These are phyloP conservation scores for Doris montereyensis DNA, from an alignment of 2,888 invertebrate genomes.

Conservation along the genomic window DNA sequence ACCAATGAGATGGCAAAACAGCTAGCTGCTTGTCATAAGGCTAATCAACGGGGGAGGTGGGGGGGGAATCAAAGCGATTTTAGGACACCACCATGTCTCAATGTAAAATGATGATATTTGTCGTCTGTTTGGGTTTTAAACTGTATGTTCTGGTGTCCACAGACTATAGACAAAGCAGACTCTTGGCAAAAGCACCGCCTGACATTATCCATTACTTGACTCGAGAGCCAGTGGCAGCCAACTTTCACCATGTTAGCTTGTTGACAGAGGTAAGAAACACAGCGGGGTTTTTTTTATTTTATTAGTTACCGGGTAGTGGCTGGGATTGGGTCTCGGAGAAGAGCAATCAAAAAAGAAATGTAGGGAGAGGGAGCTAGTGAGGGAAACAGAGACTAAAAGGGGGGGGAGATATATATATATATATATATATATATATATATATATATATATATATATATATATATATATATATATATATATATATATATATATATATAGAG, in stretches of 20 bases:
- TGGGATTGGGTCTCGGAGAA: background rate
- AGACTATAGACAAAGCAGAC: background rate
- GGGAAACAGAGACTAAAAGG: background rate
- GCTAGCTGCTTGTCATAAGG: too few relatives aligned
- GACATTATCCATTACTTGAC: background rate
- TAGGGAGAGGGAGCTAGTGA: slow-evolving; percentile 7
- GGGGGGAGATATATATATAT: background rate
- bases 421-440: slow-evolving; percentile 5
- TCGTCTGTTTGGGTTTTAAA: too few relatives aligned
- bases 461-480: too few relatives aligned
- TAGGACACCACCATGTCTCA: too few relatives aligned
- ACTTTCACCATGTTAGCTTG: background rate
- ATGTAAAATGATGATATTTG: too few relatives aligned
- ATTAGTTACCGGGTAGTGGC: too few relatives aligned
- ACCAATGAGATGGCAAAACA: too few relatives aligned
- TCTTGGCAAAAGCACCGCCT: background rate
- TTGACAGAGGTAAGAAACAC: background rate
- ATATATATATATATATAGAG: too few relatives aligned
- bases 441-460: background rate
- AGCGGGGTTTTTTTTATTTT: too few relatives aligned
- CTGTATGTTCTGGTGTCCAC: too few relatives aligned
- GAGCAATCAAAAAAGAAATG: background rate
- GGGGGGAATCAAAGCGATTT: too few relatives aligned
- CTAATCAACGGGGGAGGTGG: too few relatives aligned
- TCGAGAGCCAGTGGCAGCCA: background rate